phyloP scores from a whole-genome alignment of 2,888 invertebrate species.

The Sussaba pulchella region DNA sequence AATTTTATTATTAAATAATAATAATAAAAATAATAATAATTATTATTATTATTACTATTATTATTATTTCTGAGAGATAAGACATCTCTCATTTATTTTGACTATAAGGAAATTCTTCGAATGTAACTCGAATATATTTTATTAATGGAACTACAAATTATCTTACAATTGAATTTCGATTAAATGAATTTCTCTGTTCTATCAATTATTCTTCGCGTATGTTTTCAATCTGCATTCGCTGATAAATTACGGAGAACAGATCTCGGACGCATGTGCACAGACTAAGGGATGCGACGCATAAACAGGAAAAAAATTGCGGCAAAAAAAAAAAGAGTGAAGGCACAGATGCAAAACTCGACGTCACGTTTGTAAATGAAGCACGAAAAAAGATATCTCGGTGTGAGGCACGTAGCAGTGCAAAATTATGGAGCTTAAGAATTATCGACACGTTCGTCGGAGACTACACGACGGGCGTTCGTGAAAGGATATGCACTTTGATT shows the following conservation, averaged over 20 bases:
- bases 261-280: background rate
- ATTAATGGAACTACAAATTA: too few relatives aligned
- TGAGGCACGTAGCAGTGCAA: background rate
- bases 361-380: slow-evolving; percentile 26
- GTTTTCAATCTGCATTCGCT: background rate
- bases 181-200: slow-evolving; percentile 5
- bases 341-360: slow-evolving; percentile 34
- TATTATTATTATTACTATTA: too few relatives aligned
- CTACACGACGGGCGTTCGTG: background rate
- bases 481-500: slow-evolving; percentile 29
- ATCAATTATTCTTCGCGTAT: background rate
- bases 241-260: background rate
- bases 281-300: background rate
- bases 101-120: too few relatives aligned
- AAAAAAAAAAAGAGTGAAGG: background rate
- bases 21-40: too few relatives aligned
- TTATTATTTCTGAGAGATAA: too few relatives aligned
- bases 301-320: background rate
- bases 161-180: too few relatives aligned
- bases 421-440: background rate
- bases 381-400: slow-evolving; percentile 22
- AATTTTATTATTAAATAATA: too few relatives aligned
- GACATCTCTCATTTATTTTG: too few relatives aligned
- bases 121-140: too few relatives aligned
- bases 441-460: background rate